Evolutionary conservation across 2,113 vertebrate genomes (phyloP), one percentile per base, ranked within the genome.

Genomic region (Urocitellus parryii): DNA sequence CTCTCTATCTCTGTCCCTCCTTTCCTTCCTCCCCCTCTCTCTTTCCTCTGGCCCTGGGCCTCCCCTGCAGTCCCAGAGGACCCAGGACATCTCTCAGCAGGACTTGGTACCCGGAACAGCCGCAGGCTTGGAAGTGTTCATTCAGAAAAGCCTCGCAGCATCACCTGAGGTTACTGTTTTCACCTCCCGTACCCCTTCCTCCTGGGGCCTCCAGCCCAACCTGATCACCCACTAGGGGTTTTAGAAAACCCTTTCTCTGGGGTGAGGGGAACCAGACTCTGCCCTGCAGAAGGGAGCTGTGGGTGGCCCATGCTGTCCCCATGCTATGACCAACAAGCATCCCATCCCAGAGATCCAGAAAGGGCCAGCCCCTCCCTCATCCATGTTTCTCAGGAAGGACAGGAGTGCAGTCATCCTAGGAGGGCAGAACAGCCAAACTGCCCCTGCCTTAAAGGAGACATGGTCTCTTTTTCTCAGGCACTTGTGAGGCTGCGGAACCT

Each of bases 61-160:
- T 98, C 97, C 83, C 97, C 29, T 98, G 98, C 98, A 99, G 98
- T 98, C 98, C 98, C 98, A 98, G 99, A 98, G 90, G 98, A 98
- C 98, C 97, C 98, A 98, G 98, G 98, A 99, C 97, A 96, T 97
- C 97, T 98, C 91, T 97, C 95, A 97, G 98, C 98, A 98, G 87
- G 98, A 98, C 95, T 98, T 98, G 97, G 98, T 98, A 97, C 98
- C 99, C 83, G 98, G 98, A 98, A 98, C 98, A 98, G 99, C 99
- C 97, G 88, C 98, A 97, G 99, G 99, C 99, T 99, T 99, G 98
- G 99, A 99, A 98, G 99, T 99, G 98, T 99, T 99, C 98, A 98
- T 99, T 94, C 99, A 99, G 99, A 99, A 99, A 99, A 99, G 99
- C 98, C 98, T 99, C 97, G 98, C 99, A 97, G 99, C 99, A 37